Base-by-base conservation (phyloP, 2,113 vertebrate genomes). In the Aleadryas rufinucha region DNA sequence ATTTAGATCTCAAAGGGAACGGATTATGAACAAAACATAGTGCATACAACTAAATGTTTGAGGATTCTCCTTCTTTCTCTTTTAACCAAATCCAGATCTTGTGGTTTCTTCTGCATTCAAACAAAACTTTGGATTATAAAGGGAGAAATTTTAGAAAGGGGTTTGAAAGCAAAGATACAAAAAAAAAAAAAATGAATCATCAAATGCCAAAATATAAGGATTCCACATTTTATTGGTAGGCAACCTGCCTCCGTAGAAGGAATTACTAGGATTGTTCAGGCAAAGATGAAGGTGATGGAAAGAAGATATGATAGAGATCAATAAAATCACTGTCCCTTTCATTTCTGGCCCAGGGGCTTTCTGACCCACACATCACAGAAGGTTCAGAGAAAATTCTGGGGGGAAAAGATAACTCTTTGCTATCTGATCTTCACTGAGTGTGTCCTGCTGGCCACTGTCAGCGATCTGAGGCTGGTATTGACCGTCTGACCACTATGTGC, bases 401-500 rank as follows among this genome's bases (percentile, higher is more conserved):
- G 7, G 30, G 3, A 12, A 39, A 30, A 59, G 39, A 27, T 41
- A 28, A 18, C 14, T 50, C 72, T 77, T 50, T 81, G 13, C 27
- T 35, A 6, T 33, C 17, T 75, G 26, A 74, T 57, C 11, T 81
- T 74, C 54, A 49, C 37, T 81, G 63, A 77, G 3, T 2, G 1
- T 57, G 61, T 84, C 5, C 15, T 81, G 41, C 13, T 91, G 72
- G 17, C 42, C 30, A 27, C 44, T 60, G 18, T 4, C 30, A 77
- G 13, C 0, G 2, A 33, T 11, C 0, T 0, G 8, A 63, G 28
- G 22, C 15, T 52, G 37, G 15, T 6, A 41, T 5, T 72, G 35
- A 74, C n/a, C 16, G 10, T n/a, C 45, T 70, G 45, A 57, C 17
- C 17, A 24, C 11, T 45, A 12, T 26, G 12, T 45, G 7, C 8